Evolutionary conservation across 2,797 vertebrate genomes (phyloP).

Genomic region (Holocentrus rufus): DNA sequence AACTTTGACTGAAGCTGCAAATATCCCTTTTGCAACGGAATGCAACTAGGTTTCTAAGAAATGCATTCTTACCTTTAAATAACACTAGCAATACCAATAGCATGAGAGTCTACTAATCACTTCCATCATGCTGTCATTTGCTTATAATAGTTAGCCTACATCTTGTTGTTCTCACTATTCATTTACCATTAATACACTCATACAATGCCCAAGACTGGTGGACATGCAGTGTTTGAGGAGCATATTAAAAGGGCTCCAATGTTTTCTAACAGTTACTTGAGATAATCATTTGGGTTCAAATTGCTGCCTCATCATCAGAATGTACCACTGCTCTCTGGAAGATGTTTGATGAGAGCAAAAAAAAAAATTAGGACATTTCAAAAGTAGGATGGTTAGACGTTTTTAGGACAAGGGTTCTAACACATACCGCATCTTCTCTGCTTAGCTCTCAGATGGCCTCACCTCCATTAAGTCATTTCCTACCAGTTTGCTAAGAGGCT

Average conservation of each 20-base stretch:
- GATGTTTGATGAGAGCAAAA: constrained; percentile 60
- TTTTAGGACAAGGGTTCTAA: constrained; percentile 56
- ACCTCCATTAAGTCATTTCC: constrained; percentile 85
- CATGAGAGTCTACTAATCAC: no score
- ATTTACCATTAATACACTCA: no score
- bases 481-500: constrained; percentile 80
- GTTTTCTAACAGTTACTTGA: constrained; percentile 41
- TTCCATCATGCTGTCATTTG: no score
- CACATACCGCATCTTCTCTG: constrained; percentile 58
- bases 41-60: no score
- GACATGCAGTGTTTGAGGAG: constrained; percentile 1
- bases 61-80: no score
- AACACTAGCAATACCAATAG: no score
- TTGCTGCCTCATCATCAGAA: constrained; percentile 61
- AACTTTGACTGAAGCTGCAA: no score
- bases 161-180: no score
- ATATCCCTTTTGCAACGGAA: no score
- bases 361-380: constrained; percentile 72
- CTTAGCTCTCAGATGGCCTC: constrained; percentile 70
- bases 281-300: constrained; percentile 60
- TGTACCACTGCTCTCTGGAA: constrained; percentile 46
- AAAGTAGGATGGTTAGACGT: constrained; percentile 55
- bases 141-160: no score
- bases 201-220: no score
- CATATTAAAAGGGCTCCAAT: constrained; percentile 13